Evolutionary conservation across 2,113 vertebrate genomes (phyloP).

Genomic region (Semnopithecus entellus): DNA sequence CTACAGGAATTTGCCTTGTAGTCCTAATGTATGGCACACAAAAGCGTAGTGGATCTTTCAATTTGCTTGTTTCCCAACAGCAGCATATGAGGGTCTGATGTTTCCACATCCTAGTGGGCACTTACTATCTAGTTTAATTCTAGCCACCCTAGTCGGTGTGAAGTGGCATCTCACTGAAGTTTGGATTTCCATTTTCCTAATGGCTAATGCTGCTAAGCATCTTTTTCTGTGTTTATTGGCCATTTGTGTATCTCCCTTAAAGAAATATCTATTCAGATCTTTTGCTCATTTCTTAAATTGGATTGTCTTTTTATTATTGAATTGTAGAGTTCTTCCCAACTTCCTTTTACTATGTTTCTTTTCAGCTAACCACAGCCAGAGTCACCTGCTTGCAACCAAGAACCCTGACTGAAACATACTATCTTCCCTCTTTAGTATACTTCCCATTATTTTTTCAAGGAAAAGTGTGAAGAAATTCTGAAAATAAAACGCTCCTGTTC

Average conservation of each 20-base stretch:
- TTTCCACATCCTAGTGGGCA: neutral
- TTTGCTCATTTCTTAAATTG: neutral
- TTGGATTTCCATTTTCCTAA: neutral
- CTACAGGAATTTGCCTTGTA: neutral
- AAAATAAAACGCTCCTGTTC: neutral
- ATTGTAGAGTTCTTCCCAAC: neutral
- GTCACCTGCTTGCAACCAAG: neutral
- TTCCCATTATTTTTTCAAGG: neutral
- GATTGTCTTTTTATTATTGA: neutral
- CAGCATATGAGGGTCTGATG: neutral
- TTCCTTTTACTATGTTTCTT: neutral
- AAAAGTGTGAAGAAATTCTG: neutral
- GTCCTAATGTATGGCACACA: neutral
- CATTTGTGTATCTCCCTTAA: neutral
- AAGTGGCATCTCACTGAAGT: neutral
- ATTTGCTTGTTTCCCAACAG: neutral
- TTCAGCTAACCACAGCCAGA: neutral
- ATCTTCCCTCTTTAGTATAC: neutral
- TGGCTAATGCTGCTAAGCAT: neutral
- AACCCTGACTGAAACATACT: neutral
- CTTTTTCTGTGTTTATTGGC: neutral
- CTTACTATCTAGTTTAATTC: neutral
- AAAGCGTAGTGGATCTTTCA: neutral
- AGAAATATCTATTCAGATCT: neutral
- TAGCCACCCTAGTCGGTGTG: neutral